A percentile compares a stretch with the other conserved stretches of the same genome.
phyloP scores from a whole-genome alignment of 2,113 vertebrate genomes.

The Nycticebus coucang region DNA sequence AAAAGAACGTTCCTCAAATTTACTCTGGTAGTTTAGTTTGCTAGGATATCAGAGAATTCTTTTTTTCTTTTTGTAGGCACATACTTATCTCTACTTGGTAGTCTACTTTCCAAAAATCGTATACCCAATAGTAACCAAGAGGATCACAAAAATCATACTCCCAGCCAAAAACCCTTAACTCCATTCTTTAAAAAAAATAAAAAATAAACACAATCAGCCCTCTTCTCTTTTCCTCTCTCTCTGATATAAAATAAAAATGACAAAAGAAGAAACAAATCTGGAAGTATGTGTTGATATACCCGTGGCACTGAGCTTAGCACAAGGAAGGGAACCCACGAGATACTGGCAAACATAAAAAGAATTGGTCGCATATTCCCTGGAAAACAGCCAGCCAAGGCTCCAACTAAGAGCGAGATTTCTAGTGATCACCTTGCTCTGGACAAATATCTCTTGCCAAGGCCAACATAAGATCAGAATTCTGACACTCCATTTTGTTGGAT shows the following conservation, averaged over 20 bases:
- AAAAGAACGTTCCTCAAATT: background rate
- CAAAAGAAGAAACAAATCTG: background rate
- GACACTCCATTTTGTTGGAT: background rate
- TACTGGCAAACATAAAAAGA: background rate
- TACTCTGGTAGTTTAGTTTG: constrained; percentile 1
- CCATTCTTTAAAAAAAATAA: background rate
- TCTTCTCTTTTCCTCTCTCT: background rate
- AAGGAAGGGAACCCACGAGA: background rate
- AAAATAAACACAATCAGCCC: background rate
- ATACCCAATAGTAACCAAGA: background rate
- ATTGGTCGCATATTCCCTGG: background rate
- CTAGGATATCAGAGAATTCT: background rate
- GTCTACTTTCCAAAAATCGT: background rate
- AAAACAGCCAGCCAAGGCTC: background rate
- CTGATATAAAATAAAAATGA: background rate
- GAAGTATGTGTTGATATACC: background rate
- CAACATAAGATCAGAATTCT: background rate
- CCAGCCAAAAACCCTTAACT: background rate
- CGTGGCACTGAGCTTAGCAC: background rate
- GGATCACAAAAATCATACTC: background rate
- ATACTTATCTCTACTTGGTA: background rate
- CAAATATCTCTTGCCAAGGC: background rate
- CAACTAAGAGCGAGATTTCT: background rate
- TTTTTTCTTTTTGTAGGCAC: background rate
- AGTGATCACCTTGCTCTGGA: background rate